Percentiles rank a stretch among this genome's conserved stretches.
These are phyloP conservation scores for Mongoloraphidia duomilia DNA, from an alignment of 2,888 invertebrate species.

Conservation along the genomic window DNA sequence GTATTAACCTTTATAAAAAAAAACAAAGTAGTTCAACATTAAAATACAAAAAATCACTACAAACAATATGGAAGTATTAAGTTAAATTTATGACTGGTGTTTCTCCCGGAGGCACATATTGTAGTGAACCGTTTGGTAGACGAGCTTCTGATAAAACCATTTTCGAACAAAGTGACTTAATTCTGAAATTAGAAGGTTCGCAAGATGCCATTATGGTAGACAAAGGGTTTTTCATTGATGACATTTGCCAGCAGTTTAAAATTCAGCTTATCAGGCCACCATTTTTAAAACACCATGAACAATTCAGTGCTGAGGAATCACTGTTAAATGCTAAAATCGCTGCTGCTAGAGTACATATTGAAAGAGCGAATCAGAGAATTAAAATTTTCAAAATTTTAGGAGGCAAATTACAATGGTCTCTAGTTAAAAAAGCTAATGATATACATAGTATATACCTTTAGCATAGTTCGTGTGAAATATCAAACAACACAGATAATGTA, in stretches of 20 bases:
- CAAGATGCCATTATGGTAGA: not conserved
- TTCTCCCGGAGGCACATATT: not conserved
- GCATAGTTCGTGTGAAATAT: too few species aligned
- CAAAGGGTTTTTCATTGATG: not conserved
- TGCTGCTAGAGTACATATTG: not conserved
- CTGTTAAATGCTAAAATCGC: not conserved
- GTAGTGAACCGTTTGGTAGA: not conserved
- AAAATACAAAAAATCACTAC: too few species aligned
- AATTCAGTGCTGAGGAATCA: not conserved
- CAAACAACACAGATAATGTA: too few species aligned
- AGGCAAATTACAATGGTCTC: not conserved
- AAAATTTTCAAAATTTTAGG: not conserved
- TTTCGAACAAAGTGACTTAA: not conserved
- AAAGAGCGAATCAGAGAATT: not conserved
- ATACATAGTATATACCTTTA: too few species aligned
- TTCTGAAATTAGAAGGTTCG: not conserved
- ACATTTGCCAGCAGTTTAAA: too few species aligned
- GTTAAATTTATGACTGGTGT: not conserved
- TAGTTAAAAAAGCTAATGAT: too few species aligned
- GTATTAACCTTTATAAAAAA: too few species aligned
- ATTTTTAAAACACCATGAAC: not conserved
- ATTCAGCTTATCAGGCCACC: not conserved
- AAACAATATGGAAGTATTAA: too few species aligned
- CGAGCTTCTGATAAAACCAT: not conserved
- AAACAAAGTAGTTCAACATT: too few species aligned